These are phyloP conservation scores for Ceyx erithaca DNA, from an alignment of 2,797 vertebrate genomes.

Conservation along the genomic window DNA sequence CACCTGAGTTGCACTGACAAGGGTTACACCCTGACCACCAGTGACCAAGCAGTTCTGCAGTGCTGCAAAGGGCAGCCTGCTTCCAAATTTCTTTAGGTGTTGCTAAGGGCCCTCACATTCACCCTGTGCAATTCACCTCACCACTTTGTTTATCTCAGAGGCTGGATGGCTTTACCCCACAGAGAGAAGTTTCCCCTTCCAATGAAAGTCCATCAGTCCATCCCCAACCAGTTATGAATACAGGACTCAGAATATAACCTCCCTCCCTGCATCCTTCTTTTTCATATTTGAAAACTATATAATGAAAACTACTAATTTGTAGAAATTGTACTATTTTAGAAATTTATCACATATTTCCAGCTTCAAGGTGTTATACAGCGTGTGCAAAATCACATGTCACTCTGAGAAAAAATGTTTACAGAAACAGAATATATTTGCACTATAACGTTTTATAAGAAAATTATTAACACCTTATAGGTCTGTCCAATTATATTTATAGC, in stretches of 20 bases:
- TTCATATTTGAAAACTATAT: neutral
- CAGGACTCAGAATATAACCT: neutral
- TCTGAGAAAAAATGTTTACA: neutral
- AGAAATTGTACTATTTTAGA: neutral
- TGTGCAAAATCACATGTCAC: neutral
- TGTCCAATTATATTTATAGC: neutral
- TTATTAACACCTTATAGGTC: neutral
- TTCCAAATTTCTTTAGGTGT: neutral
- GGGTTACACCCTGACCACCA: neutral
- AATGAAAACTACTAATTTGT: neutral
- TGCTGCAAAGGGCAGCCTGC: fast-evolving
- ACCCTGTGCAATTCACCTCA: neutral
- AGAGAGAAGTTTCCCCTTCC: neutral
- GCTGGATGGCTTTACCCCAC: neutral
- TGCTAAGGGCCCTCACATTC: neutral
- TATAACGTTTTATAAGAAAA: neutral
- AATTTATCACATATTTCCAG: neutral
- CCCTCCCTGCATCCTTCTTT: neutral
- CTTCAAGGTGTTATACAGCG: neutral
- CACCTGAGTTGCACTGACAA: neutral
- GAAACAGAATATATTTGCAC: neutral
- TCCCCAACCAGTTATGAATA: neutral
- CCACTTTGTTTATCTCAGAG: neutral
- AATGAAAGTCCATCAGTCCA: neutral
- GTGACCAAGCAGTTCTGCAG: neutral